Evolutionary conservation across 1,140 invertebrate species (phyloP).

Genomic region (Pogonus chalceus): DNA sequence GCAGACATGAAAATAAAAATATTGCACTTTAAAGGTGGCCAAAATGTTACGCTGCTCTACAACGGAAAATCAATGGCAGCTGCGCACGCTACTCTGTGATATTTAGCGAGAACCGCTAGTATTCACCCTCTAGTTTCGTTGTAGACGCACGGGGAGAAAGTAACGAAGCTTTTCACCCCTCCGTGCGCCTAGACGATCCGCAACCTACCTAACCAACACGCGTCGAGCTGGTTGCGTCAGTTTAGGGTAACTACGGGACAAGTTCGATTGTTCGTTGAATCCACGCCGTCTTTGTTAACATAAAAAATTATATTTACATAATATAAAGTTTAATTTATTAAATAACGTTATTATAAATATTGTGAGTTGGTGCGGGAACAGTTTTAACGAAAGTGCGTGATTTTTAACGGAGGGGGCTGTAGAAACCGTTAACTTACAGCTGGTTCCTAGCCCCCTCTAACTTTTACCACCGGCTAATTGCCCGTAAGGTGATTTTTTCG

Average conservation of each 20-base stretch:
- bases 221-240: neutral
- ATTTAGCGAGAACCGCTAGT: neutral
- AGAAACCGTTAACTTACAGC: neutral
- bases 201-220: neutral
- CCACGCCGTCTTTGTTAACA: neutral
- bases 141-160: neutral
- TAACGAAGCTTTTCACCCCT: neutral
- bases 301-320: neutral
- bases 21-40: conserved; percentile 5
- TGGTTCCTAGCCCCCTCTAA: conserved; percentile 2
- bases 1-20: conserved; percentile 6
- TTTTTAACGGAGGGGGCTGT: neutral
- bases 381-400: neutral
- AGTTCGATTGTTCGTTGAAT: neutral
- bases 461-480: neutral
- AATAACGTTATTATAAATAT: neutral
- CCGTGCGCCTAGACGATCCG: neutral
- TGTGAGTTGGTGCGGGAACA: no score
- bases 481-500: neutral
- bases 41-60: neutral
- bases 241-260: neutral
- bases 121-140: neutral
- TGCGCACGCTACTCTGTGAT: neutral
- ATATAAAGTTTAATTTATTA: neutral
- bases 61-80: neutral